These are phyloP conservation scores for Solea senegalensis DNA, from an alignment of 2,113 vertebrate genomes.

Conservation along the genomic window DNA sequence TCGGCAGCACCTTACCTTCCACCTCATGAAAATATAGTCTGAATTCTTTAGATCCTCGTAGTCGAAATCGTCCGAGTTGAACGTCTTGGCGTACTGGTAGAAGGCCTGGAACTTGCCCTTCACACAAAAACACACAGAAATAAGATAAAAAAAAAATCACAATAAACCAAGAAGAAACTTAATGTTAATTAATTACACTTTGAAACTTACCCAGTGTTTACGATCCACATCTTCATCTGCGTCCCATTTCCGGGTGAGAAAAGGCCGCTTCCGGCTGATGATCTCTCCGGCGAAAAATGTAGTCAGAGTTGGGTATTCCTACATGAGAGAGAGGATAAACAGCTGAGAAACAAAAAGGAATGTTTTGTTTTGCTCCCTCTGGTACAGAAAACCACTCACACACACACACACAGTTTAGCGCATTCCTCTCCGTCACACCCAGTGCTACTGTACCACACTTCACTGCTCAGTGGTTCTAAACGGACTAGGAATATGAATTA, in stretches of 20 bases:
- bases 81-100: slow-evolving; percentile 98
- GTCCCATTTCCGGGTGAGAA: slow-evolving; percentile 98
- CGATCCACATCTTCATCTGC: slow-evolving; percentile 98
- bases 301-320: slow-evolving; percentile 98
- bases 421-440: neutral
- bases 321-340: neutral
- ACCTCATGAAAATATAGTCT: slow-evolving; percentile 99
- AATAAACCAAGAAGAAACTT: neutral
- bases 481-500: too few relatives aligned
- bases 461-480: neutral
- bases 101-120: slow-evolving; percentile 99
- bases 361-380: slow-evolving; percentile 1
- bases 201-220: slow-evolving; percentile 91
- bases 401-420: too few relatives aligned
- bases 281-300: slow-evolving; percentile 99
- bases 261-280: slow-evolving; percentile 96
- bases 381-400: neutral
- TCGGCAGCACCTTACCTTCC: slow-evolving; percentile 87
- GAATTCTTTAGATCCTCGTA: slow-evolving; percentile 96
- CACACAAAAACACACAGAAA: slow-evolving; percentile 43
- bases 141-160: neutral
- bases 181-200: neutral
- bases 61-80: slow-evolving; percentile 98
- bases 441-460: neutral
- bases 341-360: neutral